phyloP scores from a whole-genome alignment of 2,888 invertebrate species.

The Pristionchus entomophagus region DNA sequence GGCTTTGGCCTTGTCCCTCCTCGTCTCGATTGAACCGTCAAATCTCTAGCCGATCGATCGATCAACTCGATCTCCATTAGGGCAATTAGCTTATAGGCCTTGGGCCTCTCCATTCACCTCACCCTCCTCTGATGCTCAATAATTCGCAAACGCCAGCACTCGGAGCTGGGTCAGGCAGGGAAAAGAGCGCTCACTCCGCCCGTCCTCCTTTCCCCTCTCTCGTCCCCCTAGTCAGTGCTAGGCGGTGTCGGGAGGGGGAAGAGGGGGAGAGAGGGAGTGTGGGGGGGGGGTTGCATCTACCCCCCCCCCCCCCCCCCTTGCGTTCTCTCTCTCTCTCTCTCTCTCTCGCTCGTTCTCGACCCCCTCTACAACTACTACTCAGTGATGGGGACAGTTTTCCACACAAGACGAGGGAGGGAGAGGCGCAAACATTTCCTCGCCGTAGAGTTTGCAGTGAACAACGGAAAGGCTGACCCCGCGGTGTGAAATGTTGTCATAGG shows the following conservation, averaged over 20 bases:
- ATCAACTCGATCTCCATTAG: not conserved
- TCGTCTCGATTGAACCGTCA: constrained; percentile 7
- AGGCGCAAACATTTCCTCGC: not conserved
- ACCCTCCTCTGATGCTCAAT: not conserved
- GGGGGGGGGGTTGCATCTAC: constrained; percentile 6
- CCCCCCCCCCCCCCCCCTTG: not conserved
- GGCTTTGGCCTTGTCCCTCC: not conserved
- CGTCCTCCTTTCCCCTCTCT: not conserved
- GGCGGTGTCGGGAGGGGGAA: constrained; percentile 30
- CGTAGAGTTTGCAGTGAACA: not conserved
- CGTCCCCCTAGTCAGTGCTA: constrained; percentile 26
- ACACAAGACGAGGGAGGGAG: not conserved
- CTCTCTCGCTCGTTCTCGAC: not conserved
- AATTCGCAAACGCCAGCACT: not conserved
- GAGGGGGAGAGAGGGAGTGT: not conserved
- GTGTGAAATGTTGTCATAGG: not conserved
- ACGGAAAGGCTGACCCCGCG: not conserved
- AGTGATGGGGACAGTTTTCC: constrained; percentile 29
- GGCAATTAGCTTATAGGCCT: constrained; percentile 19
- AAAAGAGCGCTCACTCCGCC: not conserved
- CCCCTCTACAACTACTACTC: too few relatives aligned
- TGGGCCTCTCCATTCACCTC: not conserved
- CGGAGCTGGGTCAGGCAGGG: not conserved
- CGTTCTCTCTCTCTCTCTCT: constrained; percentile 1
- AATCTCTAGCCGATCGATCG: not conserved